These are phyloP conservation scores for Zophobas atratus DNA, from an alignment of 1,140 invertebrate species.

Conservation along the genomic window DNA sequence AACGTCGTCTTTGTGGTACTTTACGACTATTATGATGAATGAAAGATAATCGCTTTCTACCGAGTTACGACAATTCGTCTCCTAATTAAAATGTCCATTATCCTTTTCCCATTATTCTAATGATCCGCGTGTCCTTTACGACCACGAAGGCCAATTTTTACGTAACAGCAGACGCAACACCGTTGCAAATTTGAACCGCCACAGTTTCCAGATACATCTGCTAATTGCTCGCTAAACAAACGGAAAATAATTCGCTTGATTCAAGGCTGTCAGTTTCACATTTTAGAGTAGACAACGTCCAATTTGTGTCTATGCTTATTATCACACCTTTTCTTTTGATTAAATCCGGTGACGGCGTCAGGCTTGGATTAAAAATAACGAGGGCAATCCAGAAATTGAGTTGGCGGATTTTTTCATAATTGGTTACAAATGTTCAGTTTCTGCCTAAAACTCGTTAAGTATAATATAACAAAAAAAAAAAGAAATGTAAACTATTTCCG, in stretches of 20 bases:
- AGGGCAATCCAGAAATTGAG: too few species aligned
- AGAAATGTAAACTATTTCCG: too few species aligned
- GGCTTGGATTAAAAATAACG: too few species aligned
- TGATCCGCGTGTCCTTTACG: not conserved
- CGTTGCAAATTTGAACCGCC: conserved; percentile 2
- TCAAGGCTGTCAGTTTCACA: conserved; percentile 19
- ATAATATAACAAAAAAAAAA: too few species aligned
- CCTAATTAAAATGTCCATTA: conserved; percentile 1
- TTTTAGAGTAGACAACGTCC: conserved; percentile 13
- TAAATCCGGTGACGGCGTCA: too few species aligned
- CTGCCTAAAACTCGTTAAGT: too few species aligned
- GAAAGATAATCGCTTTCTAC: too few species aligned
- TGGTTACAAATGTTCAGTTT: too few species aligned
- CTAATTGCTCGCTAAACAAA: conserved; percentile 24
- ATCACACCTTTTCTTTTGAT: too few species aligned
- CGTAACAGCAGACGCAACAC: conserved; percentile 24
- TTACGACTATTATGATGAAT: too few species aligned
- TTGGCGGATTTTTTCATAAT: too few species aligned
- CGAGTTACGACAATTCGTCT: not conserved
- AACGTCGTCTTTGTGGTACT: too few species aligned
- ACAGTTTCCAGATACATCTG: conserved; percentile 13
- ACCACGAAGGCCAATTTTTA: conserved; percentile 26
- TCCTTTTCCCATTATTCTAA: conserved; percentile 1
- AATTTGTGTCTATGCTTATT: not conserved
- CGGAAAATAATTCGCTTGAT: conserved; percentile 7